Conservation (phyloP, 2,113 vertebrate species). For the Albula glossodonta region DNA sequence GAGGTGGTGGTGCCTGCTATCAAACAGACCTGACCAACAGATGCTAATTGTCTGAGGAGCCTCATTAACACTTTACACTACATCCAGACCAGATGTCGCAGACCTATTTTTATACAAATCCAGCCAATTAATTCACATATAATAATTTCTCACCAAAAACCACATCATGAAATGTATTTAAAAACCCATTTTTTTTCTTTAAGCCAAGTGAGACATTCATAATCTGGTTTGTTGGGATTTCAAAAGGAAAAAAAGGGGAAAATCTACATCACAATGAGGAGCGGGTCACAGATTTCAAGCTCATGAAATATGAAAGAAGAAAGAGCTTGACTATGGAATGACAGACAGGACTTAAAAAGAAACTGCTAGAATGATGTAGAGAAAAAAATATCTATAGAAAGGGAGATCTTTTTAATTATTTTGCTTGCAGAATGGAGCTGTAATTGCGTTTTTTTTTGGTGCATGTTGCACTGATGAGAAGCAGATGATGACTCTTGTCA, state of each 20-base stretch:
- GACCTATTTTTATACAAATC: conserved; percentile 63
- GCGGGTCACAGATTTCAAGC: conserved; percentile 40
- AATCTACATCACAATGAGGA: conserved; percentile 57
- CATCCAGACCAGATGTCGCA: conserved; percentile 57
- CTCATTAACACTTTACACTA: conserved; percentile 58
- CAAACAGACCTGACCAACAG: conserved; percentile 49
- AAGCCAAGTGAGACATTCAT: conserved; percentile 48
- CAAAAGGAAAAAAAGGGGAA: conserved; percentile 43
- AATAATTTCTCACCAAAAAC: conserved; percentile 42
- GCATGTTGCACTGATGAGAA: conserved; percentile 44
- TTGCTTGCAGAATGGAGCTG: conserved; percentile 51
- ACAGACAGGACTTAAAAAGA: conserved; percentile 32
- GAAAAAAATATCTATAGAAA: conserved; percentile 41
- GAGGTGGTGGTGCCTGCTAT: conserved; percentile 25
- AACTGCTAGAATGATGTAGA: conserved; percentile 44
- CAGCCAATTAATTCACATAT: conserved; percentile 52
- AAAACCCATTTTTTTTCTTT: conserved; percentile 41
- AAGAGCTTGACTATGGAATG: conserved; percentile 35
- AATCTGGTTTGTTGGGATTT: conserved; percentile 60
- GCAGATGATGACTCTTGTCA: conserved; percentile 57
- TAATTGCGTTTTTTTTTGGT: conserved; percentile 43
- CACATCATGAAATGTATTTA: conserved; percentile 43
- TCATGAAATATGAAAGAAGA: conserved; percentile 51
- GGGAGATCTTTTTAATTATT: conserved; percentile 45
- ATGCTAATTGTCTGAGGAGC: conserved; percentile 53